phyloP scores from a whole-genome alignment of 2,888 invertebrate species.

The Lysandra coridon region DNA sequence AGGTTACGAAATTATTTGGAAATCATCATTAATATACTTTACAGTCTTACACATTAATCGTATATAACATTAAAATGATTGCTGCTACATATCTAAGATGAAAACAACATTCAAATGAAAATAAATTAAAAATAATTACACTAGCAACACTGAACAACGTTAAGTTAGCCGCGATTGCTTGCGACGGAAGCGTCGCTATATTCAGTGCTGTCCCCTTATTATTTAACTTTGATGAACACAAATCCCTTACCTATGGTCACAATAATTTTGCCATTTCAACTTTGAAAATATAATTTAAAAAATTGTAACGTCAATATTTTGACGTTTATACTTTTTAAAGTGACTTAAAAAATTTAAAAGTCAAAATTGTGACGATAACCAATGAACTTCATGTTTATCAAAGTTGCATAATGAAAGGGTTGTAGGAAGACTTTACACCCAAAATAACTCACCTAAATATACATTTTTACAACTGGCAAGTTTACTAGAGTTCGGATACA shows the following conservation, averaged over 20 bases:
- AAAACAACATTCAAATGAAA: not conserved
- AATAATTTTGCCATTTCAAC: not conserved
- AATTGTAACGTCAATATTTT: not conserved
- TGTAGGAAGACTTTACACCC: slow-evolving; percentile 23
- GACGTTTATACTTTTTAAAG: not conserved
- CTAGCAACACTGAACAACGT: not conserved
- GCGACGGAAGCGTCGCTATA: not conserved
- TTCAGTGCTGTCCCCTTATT: not conserved
- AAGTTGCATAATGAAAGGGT: not conserved
- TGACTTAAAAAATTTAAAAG: not conserved
- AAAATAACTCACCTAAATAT: slow-evolving; percentile 19
- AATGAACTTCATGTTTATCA: not conserved
- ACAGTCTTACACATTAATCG: not conserved
- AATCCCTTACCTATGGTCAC: too few relatives aligned
- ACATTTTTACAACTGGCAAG: slow-evolving; percentile 29
- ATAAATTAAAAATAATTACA: not conserved
- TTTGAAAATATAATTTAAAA: not conserved
- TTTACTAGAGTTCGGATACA: slow-evolving; percentile 27
- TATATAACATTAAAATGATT: not conserved
- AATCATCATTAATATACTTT: not conserved
- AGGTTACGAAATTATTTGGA: not conserved
- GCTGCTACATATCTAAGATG: not conserved
- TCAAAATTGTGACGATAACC: not conserved
- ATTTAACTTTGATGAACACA: too few relatives aligned
- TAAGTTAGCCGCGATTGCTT: not conserved